Conservation (phyloP, 1,140 invertebrate genomes). For the Lasaia peninsularis region DNA sequence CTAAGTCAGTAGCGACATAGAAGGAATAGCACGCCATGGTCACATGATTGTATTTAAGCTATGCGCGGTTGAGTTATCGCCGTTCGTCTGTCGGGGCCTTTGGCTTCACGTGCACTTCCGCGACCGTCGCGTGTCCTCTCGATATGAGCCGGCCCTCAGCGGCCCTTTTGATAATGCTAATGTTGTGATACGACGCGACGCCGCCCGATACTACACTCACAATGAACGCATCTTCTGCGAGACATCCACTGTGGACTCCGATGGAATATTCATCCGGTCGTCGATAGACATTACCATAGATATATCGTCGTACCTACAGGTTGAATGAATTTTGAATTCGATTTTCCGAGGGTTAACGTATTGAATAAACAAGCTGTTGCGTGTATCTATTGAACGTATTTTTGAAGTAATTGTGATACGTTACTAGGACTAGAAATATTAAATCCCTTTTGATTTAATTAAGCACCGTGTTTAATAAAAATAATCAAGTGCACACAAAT, state of each 20-base stretch:
- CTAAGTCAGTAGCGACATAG: slow-evolving; percentile 24
- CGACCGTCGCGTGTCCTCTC: slow-evolving; percentile 57
- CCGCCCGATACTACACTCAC: slow-evolving; percentile 51
- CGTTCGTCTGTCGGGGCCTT: slow-evolving; percentile 49
- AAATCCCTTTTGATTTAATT: too few relatives aligned
- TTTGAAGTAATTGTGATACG: too few relatives aligned
- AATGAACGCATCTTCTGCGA: slow-evolving; percentile 57
- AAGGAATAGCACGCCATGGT: slow-evolving; percentile 30
- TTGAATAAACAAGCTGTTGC: neutral
- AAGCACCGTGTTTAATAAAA: too few relatives aligned
- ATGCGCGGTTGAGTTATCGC: slow-evolving; percentile 64
- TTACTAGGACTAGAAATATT: too few relatives aligned
- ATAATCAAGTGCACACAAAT: too few relatives aligned
- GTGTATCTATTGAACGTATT: too few relatives aligned
- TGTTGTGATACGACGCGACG: slow-evolving; percentile 57
- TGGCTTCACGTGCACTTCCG: slow-evolving; percentile 54
- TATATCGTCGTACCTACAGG: slow-evolving; percentile 18
- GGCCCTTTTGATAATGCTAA: slow-evolving; percentile 71
- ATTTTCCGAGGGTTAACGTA: too few relatives aligned
- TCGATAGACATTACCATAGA: slow-evolving; percentile 27
- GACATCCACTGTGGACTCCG: slow-evolving; percentile 46
- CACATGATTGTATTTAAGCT: slow-evolving; percentile 57
- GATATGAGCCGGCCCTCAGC: slow-evolving; percentile 62
- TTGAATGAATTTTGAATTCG: too few relatives aligned
- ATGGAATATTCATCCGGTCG: slow-evolving; percentile 45